Evolutionary conservation across 2,888 invertebrate species (phyloP), one percentile per base, ranked within the genome.

Genomic region (Arrhopalites spinosus): DNA sequence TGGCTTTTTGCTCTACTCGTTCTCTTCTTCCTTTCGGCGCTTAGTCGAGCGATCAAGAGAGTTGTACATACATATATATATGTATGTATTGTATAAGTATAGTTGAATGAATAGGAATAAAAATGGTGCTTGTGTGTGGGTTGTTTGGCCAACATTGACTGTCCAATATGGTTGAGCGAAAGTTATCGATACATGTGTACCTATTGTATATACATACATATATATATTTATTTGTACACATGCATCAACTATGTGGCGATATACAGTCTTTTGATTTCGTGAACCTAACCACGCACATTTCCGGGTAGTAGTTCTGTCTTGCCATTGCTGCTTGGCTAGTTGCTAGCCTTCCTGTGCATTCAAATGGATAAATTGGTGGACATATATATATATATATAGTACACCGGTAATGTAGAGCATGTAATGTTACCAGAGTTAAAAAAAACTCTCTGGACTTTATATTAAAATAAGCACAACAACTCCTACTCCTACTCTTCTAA

Each of bases 281-380:
- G 70, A 70, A 70, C 70, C 56, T 70, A 53, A 56, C 70, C 70
- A 70, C 56, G 68, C 68, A 70, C 56, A 70, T 70, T 70, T 70
- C 70, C 70, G 70, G 70, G 70, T 70, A 70, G 59, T 27, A 53
- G 56, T 70, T 20, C 56, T 70, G 70, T 17, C 50, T 50, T 68
- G 68, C 29, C 23, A n/a, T 61, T 25, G 15, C 15, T 27, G 27
- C 53, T 20, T 53, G 53, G 53, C 29, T 11, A 64, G 64, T 23
- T 17, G 13, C 23, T 64, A n/a, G 64, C 45, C 3, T 67, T 45
- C 45, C 20, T 45, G 63, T 63, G 23, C 20, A 23, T 53, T 20
- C n/a, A 53, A 53, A 53, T 53, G 53, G 53, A 53, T 53, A 53
- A n/a, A n/a, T 20, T 5, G 20, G 15, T 59, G 25, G 25, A 2